Evolutionary conservation across 2,888 invertebrate genomes (phyloP).

Genomic region (Eretmocerus hayati): DNA sequence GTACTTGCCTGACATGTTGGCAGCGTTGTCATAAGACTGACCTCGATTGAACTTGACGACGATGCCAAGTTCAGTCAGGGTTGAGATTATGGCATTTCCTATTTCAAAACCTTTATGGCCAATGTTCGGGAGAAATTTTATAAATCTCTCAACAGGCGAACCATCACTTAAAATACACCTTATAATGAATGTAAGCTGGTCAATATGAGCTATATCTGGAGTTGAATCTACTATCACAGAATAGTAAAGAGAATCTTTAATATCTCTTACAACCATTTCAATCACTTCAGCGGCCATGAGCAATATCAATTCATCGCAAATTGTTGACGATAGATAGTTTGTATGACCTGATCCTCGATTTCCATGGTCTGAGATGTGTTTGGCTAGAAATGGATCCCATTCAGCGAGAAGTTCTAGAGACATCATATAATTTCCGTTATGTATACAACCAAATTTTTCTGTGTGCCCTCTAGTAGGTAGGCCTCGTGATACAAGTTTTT

Average conservation of each 20-base stretch:
- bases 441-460: too few species aligned
- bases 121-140: constrained; percentile 22
- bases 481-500: constrained; percentile 22
- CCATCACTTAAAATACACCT: constrained; percentile 20
- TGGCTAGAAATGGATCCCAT: too few species aligned
- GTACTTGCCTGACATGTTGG: constrained; percentile 24
- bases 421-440: constrained; percentile 32
- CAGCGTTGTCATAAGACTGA: constrained; percentile 28
- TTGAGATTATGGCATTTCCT: constrained; percentile 16
- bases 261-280: constrained; percentile 19
- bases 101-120: constrained; percentile 25
- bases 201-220: constrained; percentile 18
- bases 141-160: constrained; percentile 4
- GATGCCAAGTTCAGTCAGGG: constrained; percentile 17
- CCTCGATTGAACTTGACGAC: constrained; percentile 26
- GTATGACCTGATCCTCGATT: constrained; percentile 29
- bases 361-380: too few species aligned
- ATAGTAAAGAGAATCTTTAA: constrained; percentile 20
- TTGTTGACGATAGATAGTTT: constrained; percentile 29
- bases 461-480: constrained; percentile 28
- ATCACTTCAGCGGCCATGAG: constrained; percentile 28
- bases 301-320: constrained; percentile 29
- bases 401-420: constrained; percentile 29
- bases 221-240: constrained; percentile 28
- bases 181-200: constrained; percentile 27